Evolutionary conservation across 2,797 vertebrate genomes (phyloP).

Genomic region (Neosilurus mollespiculum): DNA sequence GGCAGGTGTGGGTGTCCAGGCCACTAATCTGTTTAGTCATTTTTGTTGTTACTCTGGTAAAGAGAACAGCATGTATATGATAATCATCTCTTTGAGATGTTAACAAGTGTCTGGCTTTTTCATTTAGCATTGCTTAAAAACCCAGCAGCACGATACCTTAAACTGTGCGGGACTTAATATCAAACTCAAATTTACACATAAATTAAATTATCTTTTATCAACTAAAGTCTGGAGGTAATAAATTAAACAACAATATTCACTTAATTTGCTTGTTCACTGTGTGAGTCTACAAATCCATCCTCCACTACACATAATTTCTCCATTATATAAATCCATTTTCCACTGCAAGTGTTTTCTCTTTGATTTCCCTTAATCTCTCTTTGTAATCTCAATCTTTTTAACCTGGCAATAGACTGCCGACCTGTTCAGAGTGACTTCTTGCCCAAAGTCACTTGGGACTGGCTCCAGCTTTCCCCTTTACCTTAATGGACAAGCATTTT

Average conservation of each 20-base stretch:
- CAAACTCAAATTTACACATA: constrained; percentile 25
- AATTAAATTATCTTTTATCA: not conserved
- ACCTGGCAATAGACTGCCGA: too few species aligned
- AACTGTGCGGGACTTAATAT: not conserved
- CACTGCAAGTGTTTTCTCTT: not conserved
- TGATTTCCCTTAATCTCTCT: not conserved
- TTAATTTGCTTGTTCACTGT: not conserved
- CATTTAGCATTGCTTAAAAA: not conserved
- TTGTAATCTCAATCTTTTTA: too few species aligned
- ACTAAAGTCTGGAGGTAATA: not conserved
- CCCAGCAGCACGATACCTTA: not conserved
- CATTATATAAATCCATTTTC: not conserved
- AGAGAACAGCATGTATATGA: constrained; percentile 8
- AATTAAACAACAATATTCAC: not conserved
- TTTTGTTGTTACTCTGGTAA: not conserved
- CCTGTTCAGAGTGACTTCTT: too few species aligned
- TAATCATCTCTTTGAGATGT: not conserved
- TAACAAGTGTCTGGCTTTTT: not conserved
- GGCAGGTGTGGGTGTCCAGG: not conserved
- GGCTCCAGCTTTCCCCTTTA: too few species aligned
- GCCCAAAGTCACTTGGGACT: too few species aligned
- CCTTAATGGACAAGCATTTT: too few species aligned
- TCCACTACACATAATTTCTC: not conserved
- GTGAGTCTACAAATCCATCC: not conserved
- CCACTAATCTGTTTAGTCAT: not conserved